Base-by-base conservation (phyloP, 2,888 invertebrate species). In the Drosophila birchii region DNA sequence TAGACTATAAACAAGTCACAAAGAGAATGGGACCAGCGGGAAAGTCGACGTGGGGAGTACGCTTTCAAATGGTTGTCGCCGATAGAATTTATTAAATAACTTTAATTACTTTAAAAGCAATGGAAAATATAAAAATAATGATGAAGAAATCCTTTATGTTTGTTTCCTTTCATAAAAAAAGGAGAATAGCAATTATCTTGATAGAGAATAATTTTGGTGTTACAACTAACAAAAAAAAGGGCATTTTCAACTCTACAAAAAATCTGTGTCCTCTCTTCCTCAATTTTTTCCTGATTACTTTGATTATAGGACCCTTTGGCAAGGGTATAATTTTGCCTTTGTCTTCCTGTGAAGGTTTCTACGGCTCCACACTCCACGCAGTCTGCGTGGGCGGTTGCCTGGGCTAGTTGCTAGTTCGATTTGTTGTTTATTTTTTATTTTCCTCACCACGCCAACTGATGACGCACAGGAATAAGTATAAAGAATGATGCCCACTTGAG, bases 1-100 rank as follows among this genome's bases (percentile, higher is more conserved):
- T 67, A 77, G 75, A 54, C 75, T 75, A 80, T 85, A 84, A 81
- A 78, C 79, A 76, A 66, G 63, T 57, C 67, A 55, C 3, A 26
- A 16, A 11, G 5, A 23, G 39, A 45, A 26, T 59, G 16, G 47
- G 11, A 1, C 9, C 51, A 43, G n/a, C 23, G 26, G 32, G 3
- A 36, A 36, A 23, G 18, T 23, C 55, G 54, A 54, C n/a, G 8
- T 8, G 32, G 11, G 3, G 0, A 38, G 18, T 54, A 11, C 53
- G 26, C 29, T 51, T 9, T n/a, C 0, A 26, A 16, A 26, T 8
- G 5, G 16, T 20, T 20, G 12, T 41, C 3, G 12, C 1, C 0
- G 6, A 20, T 43, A 3, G 12, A 26, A 16, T 23, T 14, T 4
- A 16, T 8, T 9, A 16, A 7, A 23, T 0, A 45, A 9, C 9